Conservation (phyloP, 1,140 invertebrate species). For the Pseudomyrmex dendroicus region DNA sequence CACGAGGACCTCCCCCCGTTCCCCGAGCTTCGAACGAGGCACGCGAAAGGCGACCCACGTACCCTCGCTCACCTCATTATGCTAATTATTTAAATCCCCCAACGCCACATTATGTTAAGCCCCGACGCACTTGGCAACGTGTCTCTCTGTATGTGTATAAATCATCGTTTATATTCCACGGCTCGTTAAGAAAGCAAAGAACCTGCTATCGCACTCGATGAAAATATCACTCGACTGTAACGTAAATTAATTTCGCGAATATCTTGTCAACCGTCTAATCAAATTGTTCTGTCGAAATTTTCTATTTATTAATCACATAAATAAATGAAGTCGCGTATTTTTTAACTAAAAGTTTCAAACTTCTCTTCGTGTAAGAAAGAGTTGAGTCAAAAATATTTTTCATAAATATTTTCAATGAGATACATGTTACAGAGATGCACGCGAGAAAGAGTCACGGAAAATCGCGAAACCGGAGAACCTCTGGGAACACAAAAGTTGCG, state of each 20-base stretch:
- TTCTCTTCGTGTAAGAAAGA: too few species aligned
- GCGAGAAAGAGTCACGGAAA: neutral
- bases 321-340: neutral
- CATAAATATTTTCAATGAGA: neutral
- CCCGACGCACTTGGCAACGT: constrained; percentile 46
- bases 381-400: neutral
- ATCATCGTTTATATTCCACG: constrained; percentile 63
- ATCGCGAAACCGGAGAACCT: constrained; percentile 17
- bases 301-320: neutral
- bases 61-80: constrained; percentile 77
- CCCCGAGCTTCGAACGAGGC: constrained; percentile 68
- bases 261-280: neutral
- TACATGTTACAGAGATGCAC: neutral
- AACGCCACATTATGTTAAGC: constrained; percentile 69
- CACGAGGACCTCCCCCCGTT: constrained; percentile 49
- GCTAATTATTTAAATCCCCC: constrained; percentile 79
- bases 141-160: constrained; percentile 62
- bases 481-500: constrained; percentile 16
- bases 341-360: too few species aligned
- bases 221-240: constrained; percentile 28
- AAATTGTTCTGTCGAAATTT: neutral
- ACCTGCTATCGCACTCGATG: neutral
- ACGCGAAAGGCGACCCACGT: constrained; percentile 65
- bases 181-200: constrained; percentile 66
- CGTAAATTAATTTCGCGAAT: constrained; percentile 18